A percentile compares a stretch with the other conserved stretches of the same genome.
Evolutionary conservation across 2,888 invertebrate species (phyloP).

Genomic region (Pristionchus mayeri): DNA sequence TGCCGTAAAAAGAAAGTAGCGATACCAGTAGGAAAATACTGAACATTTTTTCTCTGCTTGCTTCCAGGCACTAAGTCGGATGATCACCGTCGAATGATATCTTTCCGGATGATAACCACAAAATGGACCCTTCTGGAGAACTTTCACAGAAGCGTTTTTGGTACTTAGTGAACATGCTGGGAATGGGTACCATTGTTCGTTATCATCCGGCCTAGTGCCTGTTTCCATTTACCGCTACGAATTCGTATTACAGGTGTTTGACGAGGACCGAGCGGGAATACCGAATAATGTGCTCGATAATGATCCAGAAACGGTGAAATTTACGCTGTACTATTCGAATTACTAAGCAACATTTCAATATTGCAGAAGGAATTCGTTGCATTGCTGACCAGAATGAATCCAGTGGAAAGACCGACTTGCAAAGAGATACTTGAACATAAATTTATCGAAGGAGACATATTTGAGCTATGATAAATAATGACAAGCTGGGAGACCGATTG

Average conservation of each 20-base stretch:
- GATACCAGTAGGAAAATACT: neutral
- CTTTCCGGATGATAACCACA: no score
- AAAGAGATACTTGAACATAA: neutral
- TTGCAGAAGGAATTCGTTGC: neutral
- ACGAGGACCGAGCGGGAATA: neutral
- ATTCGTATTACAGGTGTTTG: neutral
- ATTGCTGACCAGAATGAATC: neutral
- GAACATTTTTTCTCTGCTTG: no score
- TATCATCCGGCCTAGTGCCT: no score
- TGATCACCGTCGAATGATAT: no score
- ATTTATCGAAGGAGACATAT: neutral
- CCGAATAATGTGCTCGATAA: neutral
- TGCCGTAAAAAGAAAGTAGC: neutral
- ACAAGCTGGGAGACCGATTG: no score
- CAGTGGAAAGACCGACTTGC: neutral
- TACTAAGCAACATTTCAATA: neutral
- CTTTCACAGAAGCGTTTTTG: no score
- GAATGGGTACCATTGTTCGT: no score
- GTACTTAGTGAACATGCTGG: no score
- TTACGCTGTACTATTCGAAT: neutral
- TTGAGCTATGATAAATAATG: no score
- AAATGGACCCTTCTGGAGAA: no score
- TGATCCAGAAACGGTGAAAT: neutral
- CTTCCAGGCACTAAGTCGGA: no score
- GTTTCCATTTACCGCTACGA: no score